Evolutionary conservation across 2,113 vertebrate genomes (phyloP), one percentile per base, ranked within the genome.

Genomic region (Bufo gargarizans): DNA sequence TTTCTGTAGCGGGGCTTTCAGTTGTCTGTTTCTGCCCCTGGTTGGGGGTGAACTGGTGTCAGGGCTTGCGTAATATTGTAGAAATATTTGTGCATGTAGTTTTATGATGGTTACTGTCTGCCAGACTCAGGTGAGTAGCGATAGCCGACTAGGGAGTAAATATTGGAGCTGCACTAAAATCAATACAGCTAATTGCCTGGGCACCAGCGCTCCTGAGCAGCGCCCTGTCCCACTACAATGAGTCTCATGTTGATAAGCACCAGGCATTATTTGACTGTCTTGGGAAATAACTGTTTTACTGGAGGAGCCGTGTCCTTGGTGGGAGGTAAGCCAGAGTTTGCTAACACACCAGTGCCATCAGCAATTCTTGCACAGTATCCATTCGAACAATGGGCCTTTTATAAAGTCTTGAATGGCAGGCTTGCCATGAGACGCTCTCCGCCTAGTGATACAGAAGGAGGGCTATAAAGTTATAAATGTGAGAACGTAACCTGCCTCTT

Each of bases 401-500:
- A 89, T 89, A 45, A 84, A 84, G 87, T 78, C 81, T 55, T 84
- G 87, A 89, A 89, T 82, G 88, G 69, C 61, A 49, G 89, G 50
- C 88, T 87, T 89, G 33, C 77, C 84, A 65, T 49, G 88, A 89
- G 89, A 81, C 85, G 89, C 72, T 89, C 89, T 86, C 86, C 88
- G 88, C 55, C 33, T 71, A 45, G 47, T 1, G 84, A 91, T 84
- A 90, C 89, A 82, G 89, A 33, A 59, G 74, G 77, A 58, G 90
- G 63, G 43, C 16, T 49, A 65, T 58, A 72, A 82, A n/a, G 85
- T 67, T 47, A 67, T 59, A 50, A 61, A 84, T n/a, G 74, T 56
- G 56, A 87, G 90, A 87, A 89, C 67, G 0, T 17, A 56, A 45
- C n/a, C 43, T 87, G 89, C 55, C 85, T 86, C 84, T 89, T 67